Conservation (phyloP, 2,888 invertebrate genomes). For the Stenodera caucasica region DNA sequence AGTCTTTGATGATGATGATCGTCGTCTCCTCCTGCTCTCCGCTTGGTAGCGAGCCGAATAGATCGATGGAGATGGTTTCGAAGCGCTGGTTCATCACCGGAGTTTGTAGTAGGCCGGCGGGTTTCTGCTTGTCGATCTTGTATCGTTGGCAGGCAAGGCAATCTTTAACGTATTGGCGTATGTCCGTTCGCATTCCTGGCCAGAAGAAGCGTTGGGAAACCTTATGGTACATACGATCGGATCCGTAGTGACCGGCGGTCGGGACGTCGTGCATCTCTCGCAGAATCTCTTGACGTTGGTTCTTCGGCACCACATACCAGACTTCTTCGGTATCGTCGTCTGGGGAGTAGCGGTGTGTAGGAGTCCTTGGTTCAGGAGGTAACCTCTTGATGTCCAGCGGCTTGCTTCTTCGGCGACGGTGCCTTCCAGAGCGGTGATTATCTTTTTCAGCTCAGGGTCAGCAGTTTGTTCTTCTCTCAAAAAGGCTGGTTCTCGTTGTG, state of each 20-base stretch:
- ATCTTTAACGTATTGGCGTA: conserved; percentile 22
- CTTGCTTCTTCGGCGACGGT: conserved; percentile 6
- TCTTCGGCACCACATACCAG: conserved; percentile 31
- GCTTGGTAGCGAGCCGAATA: conserved; percentile 33
- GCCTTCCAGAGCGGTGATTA: conserved; percentile 31
- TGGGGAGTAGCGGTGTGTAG: conserved; percentile 29
- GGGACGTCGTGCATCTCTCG: conserved; percentile 31
- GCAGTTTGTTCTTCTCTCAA: conserved; percentile 30
- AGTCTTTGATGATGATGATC: conserved; percentile 34
- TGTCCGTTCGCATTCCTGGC: conserved; percentile 24
- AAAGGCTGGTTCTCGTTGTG: no score
- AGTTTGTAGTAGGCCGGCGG: conserved; percentile 28
- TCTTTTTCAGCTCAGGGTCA: conserved; percentile 35
- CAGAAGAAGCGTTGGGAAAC: conserved; percentile 29
- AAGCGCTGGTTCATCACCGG: conserved; percentile 23
- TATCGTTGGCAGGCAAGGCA: conserved; percentile 5
- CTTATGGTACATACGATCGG: conserved; percentile 20
- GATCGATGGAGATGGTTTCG: conserved; percentile 28
- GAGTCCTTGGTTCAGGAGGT: conserved; percentile 29
- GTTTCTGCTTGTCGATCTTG: conserved; percentile 25
- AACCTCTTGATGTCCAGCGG: conserved; percentile 27
- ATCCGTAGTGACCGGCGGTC: conserved; percentile 36
- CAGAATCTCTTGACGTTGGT: conserved; percentile 20
- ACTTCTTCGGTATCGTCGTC: conserved; percentile 31
- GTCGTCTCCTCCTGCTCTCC: conserved; percentile 21